Base-by-base conservation (phyloP, 2,888 invertebrate species). In the Unio delphinus region DNA sequence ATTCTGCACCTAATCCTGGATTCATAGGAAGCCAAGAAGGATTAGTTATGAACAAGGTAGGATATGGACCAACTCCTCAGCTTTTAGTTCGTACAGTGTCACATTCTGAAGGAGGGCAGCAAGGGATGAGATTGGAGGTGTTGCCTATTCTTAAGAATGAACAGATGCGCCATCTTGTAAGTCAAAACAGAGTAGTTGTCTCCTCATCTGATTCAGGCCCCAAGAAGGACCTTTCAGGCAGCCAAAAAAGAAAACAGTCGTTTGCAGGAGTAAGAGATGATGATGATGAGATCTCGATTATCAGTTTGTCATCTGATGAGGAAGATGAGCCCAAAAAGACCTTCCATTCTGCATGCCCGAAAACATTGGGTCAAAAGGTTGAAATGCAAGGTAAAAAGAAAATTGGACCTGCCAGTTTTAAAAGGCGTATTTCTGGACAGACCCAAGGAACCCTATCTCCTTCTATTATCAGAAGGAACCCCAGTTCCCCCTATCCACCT, bases 281-380 rank as follows among this genome's bases (percentile, higher is more conserved):
- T 28, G 62, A 62, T 26, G 69, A 75, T 58, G 75, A 75, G 55
- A 69, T 67, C 34, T 67, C 73, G 64, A 69, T 75, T 23, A 75
- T 75, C n/a, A 73, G 74, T 69, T 55, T 74, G 62, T 76, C 76
- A 28, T 76, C 76, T 15, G 76, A 76, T 72, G 76, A 76, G 18
- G 76, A 76, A 17, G 72, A 75, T n/a, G 66, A 68, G 23, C 20
- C 65, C 15, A 56, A 23, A 55, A 28, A 64, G 28, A 28, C 55
- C 18, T 15, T 23, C 26, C 63, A 68, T 60, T 18, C 28, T 34
- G 64, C 54, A 55, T 69, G 67, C 57, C 61, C 56, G 18, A 58
- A 61, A 18, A 55, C 59, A 60, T 66, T 56, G 55, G 63, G 59
- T 17, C 17, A 54, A 5, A 67, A 67, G 17, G 64, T 68, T 63